Evolutionary conservation across 2,797 vertebrate genomes (phyloP).

Genomic region (Gymnothorax reevesii): DNA sequence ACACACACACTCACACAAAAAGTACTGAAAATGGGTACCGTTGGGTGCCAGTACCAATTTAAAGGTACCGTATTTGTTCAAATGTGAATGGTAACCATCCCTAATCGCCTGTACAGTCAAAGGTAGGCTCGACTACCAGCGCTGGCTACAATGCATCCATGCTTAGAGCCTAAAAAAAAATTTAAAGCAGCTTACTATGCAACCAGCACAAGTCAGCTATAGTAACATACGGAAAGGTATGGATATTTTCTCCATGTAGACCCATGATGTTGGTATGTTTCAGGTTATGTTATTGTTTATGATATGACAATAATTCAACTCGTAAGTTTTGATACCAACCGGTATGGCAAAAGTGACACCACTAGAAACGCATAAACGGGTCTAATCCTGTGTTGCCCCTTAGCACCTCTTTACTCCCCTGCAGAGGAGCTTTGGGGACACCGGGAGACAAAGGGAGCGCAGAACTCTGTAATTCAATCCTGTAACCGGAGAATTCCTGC

Average conservation of each 20-base stretch:
- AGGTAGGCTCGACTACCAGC: background rate
- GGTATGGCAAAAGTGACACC: background rate
- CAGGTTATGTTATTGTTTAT: too few relatives aligned
- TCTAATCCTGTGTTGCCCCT: background rate
- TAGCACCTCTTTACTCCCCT: constrained; percentile 8
- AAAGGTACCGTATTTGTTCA: too few relatives aligned
- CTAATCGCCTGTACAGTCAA: background rate
- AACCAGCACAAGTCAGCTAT: background rate
- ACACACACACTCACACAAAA: too few relatives aligned
- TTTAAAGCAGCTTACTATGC: background rate
- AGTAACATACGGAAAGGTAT: background rate
- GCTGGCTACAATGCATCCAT: background rate
- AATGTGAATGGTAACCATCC: too few relatives aligned
- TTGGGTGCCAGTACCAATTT: too few relatives aligned
- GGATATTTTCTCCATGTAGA: too few relatives aligned
- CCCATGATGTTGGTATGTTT: background rate
- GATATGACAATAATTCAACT: background rate
- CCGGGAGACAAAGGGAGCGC: background rate
- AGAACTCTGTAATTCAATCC: constrained; percentile 33
- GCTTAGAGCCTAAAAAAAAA: background rate
- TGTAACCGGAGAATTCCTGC: constrained; percentile 46
- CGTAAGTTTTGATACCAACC: background rate
- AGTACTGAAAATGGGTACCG: too few relatives aligned
- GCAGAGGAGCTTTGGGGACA: background rate
- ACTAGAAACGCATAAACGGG: too few relatives aligned